Evolutionary conservation across 2,888 invertebrate genomes (phyloP).

Genomic region (Diarsia dahlii): DNA sequence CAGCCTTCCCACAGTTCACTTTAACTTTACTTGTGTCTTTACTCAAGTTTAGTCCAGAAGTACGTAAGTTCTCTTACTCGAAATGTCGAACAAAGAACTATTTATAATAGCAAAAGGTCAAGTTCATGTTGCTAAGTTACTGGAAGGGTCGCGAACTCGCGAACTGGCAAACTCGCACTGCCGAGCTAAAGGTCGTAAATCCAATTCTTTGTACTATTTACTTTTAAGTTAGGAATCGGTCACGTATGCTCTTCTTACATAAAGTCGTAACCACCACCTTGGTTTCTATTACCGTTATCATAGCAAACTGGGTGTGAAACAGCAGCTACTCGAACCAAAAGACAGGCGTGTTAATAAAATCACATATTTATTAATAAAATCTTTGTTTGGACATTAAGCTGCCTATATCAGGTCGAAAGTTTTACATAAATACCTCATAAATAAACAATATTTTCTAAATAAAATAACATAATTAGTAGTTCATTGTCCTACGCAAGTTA

Average conservation of each 20-base stretch:
- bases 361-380: not conserved
- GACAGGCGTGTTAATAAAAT: not conserved
- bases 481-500: slow-evolving; percentile 60
- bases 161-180: slow-evolving; percentile 1
- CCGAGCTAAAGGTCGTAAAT: not conserved
- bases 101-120: slow-evolving; percentile 2
- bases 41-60: not conserved
- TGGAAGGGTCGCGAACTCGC: not conserved
- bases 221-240: slow-evolving; percentile 4
- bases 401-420: not conserved
- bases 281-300: slow-evolving; percentile 19
- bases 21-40: not conserved
- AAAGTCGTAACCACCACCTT: not conserved
- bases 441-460: slow-evolving; percentile 35
- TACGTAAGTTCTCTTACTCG: not conserved
- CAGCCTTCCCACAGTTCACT: not conserved
- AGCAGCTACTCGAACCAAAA: not conserved
- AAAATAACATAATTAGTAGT: slow-evolving; percentile 53
- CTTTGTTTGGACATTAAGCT: slow-evolving; percentile 16
- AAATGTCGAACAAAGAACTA: not conserved
- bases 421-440: slow-evolving; percentile 34
- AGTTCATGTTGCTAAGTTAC: slow-evolving; percentile 1
- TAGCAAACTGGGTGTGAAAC: slow-evolving; percentile 3
- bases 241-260: not conserved
- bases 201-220: not conserved